A percentile compares a stretch with the other conserved stretches of the same genome.
These are phyloP conservation scores for Masticophis lateralis DNA, from an alignment of 2,797 vertebrate genomes.

Conservation along the genomic window DNA sequence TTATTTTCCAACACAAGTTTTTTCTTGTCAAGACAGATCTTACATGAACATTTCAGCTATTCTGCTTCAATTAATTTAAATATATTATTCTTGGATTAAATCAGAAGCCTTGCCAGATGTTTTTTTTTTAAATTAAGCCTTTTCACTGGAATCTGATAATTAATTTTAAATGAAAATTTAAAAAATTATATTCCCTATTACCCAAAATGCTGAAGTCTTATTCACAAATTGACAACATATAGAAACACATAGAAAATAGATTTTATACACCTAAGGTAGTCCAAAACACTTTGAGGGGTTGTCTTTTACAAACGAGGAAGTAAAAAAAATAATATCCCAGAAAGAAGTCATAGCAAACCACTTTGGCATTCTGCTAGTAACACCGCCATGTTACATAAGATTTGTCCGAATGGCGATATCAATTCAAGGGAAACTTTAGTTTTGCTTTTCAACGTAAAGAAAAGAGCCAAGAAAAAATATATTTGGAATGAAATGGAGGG, in stretches of 20 bases:
- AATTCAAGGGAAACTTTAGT: neutral
- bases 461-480: neutral
- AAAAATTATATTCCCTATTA: neutral
- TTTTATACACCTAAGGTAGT: neutral
- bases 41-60: neutral
- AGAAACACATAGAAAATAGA: neutral
- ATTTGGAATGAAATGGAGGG: neutral
- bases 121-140: neutral
- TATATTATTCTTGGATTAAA: neutral
- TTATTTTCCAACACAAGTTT: neutral
- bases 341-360: neutral
- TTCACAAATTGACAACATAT: neutral
- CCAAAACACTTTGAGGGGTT: neutral
- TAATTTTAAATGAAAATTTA: neutral
- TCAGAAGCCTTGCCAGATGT: neutral
- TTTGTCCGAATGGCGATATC: neutral
- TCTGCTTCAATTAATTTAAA: neutral
- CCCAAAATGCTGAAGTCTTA: neutral
- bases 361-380: neutral
- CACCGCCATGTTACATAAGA: neutral
- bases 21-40: neutral
- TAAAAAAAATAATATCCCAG: neutral
- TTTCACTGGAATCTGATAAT: neutral
- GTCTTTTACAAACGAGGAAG: neutral
- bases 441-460: neutral